Percentiles rank a stretch among this genome's conserved stretches.
These are phyloP conservation scores for Pycnonotus jocosus DNA, from an alignment of 2,113 vertebrate genomes.

Conservation along the genomic window DNA sequence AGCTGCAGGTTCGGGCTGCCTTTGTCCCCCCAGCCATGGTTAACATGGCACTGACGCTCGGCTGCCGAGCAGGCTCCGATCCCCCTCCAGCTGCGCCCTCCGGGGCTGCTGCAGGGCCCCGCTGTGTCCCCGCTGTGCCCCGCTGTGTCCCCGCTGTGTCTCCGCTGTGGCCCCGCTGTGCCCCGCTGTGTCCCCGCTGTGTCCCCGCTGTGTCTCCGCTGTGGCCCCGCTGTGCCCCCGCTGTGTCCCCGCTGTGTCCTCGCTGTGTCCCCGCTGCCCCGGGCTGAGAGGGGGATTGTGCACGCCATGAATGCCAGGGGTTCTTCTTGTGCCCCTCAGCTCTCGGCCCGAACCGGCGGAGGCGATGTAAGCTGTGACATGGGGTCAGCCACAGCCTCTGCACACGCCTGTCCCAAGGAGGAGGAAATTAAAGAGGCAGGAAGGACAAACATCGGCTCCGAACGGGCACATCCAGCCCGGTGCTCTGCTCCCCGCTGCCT, in stretches of 20 bases:
- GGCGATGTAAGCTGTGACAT: background rate
- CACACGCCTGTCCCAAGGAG: background rate
- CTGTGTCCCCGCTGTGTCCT: background rate
- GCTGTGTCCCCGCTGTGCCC: fast-evolving
- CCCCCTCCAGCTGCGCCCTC: background rate
- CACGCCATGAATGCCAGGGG: fast-evolving
- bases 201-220: fast-evolving
- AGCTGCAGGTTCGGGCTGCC: conserved; percentile 33
- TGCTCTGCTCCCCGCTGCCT: background rate
- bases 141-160: fast-evolving
- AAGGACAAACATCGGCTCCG: fast-evolving
- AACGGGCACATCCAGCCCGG: background rate
- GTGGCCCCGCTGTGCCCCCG: fast-evolving
- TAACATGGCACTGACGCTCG: fast-evolving
- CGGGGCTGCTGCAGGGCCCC: fast-evolving
- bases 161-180: fast-evolving
- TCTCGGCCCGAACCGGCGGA: fast-evolving
- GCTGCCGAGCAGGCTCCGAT: fast-evolving
- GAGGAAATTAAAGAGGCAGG: background rate
- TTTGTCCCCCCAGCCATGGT: background rate
- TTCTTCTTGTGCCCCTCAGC: background rate
- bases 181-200: fast-evolving
- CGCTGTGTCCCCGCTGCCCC: fast-evolving
- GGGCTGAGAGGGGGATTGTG: fast-evolving
- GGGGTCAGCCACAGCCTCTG: background rate